Base-by-base conservation (phyloP, 2,113 vertebrate genomes). In the Chascanopsetta lugubris region DNA sequence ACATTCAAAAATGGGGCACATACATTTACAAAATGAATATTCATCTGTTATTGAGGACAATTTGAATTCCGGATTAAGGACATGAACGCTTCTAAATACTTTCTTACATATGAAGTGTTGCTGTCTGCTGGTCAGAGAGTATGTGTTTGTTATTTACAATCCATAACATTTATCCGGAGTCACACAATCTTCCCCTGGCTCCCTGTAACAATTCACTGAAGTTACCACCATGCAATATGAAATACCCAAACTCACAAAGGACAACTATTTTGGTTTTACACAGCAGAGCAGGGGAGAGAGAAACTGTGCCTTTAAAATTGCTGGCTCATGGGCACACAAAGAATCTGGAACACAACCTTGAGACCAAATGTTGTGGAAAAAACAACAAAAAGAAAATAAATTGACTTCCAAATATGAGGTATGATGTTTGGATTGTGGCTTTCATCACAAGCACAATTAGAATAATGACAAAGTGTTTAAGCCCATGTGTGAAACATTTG, bases 401-500 rank as follows among this genome's bases (percentile, higher is more conserved):
- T n/a, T 45, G 40, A n/a, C 48, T 27, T 7, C 22, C 1, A 18
- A 27, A 50, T 59, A 60, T 34, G 58, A 43, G 34, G 34, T 2
- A 38, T 45, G 15, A 17, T 50, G 12, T 11, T 20, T 46, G 15
- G 10, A 46, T 78, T 75, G 15, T 67, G 15, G 15, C n/a, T 69
- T 66, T 68, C 9, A 36, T 26, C 30, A 45, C 13, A 15, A 67
- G 8, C 22, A 56, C 48, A 42, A 12, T 2, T 60, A 0, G 54
- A 26, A 56, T 26, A 49, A 49, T 29, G 40, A 36, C 17, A 57
- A 3, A 43, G 2, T 3, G 24, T 21, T 75, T 1, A 65, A 1
- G 18, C 20, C 51, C 30, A 77, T 67, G 24, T 72, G 36, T 13
- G 15, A 27, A 56, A 73, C 27, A 62, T 81, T 50, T 51, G 42